Conservation (phyloP, 2,797 vertebrate species). For the Poecilia velifera region DNA sequence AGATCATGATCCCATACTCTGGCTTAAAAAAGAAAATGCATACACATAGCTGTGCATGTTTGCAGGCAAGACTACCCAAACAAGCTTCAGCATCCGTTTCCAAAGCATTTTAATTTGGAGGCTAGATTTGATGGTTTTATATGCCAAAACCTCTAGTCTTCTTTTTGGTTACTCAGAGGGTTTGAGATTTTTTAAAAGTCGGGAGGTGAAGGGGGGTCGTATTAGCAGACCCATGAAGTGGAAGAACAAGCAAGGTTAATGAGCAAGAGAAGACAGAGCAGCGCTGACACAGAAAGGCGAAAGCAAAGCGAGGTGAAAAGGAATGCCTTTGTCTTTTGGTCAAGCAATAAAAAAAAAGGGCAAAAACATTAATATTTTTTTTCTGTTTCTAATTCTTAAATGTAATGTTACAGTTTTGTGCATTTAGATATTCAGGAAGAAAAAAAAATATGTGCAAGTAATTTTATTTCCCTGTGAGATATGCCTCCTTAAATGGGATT, state of each 20-base stretch:
- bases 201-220: conserved; percentile 48
- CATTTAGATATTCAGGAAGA: conserved; percentile 15
- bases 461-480: conserved; percentile 46
- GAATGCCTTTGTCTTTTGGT: conserved; percentile 63
- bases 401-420: conserved; percentile 8
- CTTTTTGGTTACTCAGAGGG: conserved; percentile 61
- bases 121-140: conserved; percentile 26
- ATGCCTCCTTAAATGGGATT: conserved; percentile 67
- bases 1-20: neutral
- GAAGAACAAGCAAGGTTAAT: conserved; percentile 86
- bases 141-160: conserved; percentile 32
- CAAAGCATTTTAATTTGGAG: conserved; percentile 26
- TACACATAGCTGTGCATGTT: neutral
- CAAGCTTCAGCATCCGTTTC: conserved; percentile 14
- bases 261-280: conserved; percentile 81
- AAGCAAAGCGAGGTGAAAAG: conserved; percentile 62
- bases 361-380: conserved; percentile 8
- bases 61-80: conserved; percentile 8
- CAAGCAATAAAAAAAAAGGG: conserved; percentile 46
- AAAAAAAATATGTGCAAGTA: conserved; percentile 26
- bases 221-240: conserved; percentile 80
- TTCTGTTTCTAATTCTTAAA: neutral
- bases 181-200: conserved; percentile 63
- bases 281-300: conserved; percentile 75
- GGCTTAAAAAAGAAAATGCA: conserved; percentile 2